Conservation (phyloP, 2,797 vertebrate species). For the Aphelocoma californica region DNA sequence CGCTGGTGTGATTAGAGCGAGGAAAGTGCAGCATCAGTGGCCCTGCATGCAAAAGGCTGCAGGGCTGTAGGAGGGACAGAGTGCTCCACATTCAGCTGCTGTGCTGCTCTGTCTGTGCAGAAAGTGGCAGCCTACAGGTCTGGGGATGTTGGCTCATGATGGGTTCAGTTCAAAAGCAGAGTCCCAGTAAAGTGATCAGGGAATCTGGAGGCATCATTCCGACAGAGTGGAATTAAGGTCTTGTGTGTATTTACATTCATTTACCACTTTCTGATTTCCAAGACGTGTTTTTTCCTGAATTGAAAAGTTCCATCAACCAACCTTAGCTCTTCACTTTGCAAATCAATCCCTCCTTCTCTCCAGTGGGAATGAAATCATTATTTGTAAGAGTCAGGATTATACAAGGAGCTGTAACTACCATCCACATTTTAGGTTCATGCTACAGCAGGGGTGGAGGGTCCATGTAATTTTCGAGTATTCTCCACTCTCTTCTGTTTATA, state of each 20-base stretch:
- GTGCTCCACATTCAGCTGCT: background rate
- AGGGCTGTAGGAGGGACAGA: background rate
- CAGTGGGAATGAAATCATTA: background rate
- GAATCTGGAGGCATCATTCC: background rate
- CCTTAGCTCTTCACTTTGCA: background rate
- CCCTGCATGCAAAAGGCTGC: background rate
- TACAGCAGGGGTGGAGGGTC: background rate
- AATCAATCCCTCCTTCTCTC: background rate
- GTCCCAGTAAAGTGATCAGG: background rate
- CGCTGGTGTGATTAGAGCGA: background rate
- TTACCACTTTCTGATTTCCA: conserved; percentile 15
- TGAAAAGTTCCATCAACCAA: background rate
- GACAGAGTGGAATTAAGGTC: background rate
- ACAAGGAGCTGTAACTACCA: background rate
- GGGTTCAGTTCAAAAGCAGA: background rate
- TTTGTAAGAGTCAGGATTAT: background rate
- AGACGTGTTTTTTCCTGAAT: background rate
- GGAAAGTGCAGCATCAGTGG: background rate
- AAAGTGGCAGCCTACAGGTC: background rate
- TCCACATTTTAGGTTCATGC: background rate
- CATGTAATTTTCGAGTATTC: background rate
- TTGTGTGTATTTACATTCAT: conserved; percentile 42
- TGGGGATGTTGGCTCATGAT: background rate
- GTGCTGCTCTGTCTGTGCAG: background rate
- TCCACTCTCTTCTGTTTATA: background rate